These are phyloP conservation scores for Diarsia mendica DNA, from an alignment of 2,888 invertebrate species.

Conservation along the genomic window DNA sequence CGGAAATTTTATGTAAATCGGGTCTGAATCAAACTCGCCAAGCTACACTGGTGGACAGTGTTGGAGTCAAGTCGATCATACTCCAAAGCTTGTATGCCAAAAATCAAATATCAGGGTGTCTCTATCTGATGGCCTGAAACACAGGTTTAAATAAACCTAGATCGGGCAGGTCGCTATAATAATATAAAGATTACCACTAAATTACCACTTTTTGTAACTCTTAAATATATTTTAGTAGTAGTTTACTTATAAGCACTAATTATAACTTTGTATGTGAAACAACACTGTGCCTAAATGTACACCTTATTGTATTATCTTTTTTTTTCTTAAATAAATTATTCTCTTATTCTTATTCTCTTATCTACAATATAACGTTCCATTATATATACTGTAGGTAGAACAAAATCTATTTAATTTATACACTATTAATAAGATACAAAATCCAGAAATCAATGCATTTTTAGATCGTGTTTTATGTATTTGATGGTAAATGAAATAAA, in stretches of 20 bases:
- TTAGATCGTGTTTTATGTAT: slow-evolving; percentile 46
- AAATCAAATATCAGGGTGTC: slow-evolving; percentile 12
- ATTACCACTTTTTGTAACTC: too few relatives aligned
- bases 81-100: not conserved
- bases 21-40: not conserved
- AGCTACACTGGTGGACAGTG: not conserved
- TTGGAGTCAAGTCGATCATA: not conserved
- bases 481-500: slow-evolving; percentile 54
- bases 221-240: too few relatives aligned
- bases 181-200: too few relatives aligned
- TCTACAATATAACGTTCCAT: slow-evolving; percentile 1
- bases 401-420: slow-evolving; percentile 21
- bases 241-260: too few relatives aligned
- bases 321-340: too few relatives aligned
- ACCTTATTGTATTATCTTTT: too few relatives aligned
- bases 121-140: too few relatives aligned
- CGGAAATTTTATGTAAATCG: not conserved
- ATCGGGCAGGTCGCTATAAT: too few relatives aligned
- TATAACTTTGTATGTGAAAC: too few relatives aligned
- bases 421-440: not conserved
- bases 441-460: slow-evolving; percentile 47
- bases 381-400: slow-evolving; percentile 26
- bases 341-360: too few relatives aligned
- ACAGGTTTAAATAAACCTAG: too few relatives aligned
- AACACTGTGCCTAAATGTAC: too few relatives aligned